phyloP scores from a whole-genome alignment of 1,140 invertebrate genomes.

The Drosophila murphyi region DNA sequence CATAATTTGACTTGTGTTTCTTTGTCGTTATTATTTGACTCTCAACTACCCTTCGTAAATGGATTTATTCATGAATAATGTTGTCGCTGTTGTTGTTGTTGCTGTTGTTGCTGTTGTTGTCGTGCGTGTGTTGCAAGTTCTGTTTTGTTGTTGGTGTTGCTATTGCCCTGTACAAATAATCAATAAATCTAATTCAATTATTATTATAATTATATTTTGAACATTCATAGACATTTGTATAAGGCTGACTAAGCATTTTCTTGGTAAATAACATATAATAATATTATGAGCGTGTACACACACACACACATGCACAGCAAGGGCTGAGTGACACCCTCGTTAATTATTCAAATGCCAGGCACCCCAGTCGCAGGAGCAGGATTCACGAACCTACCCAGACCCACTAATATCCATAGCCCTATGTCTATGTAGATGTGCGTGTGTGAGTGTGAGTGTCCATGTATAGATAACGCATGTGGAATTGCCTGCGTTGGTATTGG shows the following conservation, averaged over 20 bases:
- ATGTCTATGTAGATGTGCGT: slow-evolving; percentile 3
- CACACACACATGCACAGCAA: slow-evolving; percentile 25
- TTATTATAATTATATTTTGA: slow-evolving; percentile 84
- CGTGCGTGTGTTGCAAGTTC: slow-evolving; percentile 23
- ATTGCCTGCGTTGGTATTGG: slow-evolving; percentile 53
- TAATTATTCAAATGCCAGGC: slow-evolving; percentile 80
- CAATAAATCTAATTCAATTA: slow-evolving; percentile 84
- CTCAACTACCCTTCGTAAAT: slow-evolving; percentile 52
- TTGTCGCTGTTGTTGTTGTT: slow-evolving; percentile 24
- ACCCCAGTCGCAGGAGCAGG: slow-evolving; percentile 68
- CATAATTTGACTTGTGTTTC: slow-evolving; percentile 19
- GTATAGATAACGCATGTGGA: slow-evolving; percentile 53
- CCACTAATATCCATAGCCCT: slow-evolving; percentile 38
- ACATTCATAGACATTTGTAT: slow-evolving; percentile 83
- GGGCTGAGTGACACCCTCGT: slow-evolving; percentile 77
- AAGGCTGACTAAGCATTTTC: slow-evolving; percentile 83
- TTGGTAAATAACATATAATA: slow-evolving; percentile 83
- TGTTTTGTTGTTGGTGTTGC: slow-evolving; percentile 46
- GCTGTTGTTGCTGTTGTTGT: slow-evolving; percentile 13
- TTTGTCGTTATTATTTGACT: slow-evolving; percentile 51
- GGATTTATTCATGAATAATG: slow-evolving; percentile 47
- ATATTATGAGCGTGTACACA: slow-evolving; percentile 71
- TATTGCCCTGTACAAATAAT: slow-evolving; percentile 75
- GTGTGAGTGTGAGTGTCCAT: slow-evolving; percentile 15
- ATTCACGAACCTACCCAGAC: slow-evolving; percentile 47